A percentile compares a stretch with the other conserved stretches of the same genome.
phyloP scores from a whole-genome alignment of 2,888 invertebrate species.

The Morpho helenor region DNA sequence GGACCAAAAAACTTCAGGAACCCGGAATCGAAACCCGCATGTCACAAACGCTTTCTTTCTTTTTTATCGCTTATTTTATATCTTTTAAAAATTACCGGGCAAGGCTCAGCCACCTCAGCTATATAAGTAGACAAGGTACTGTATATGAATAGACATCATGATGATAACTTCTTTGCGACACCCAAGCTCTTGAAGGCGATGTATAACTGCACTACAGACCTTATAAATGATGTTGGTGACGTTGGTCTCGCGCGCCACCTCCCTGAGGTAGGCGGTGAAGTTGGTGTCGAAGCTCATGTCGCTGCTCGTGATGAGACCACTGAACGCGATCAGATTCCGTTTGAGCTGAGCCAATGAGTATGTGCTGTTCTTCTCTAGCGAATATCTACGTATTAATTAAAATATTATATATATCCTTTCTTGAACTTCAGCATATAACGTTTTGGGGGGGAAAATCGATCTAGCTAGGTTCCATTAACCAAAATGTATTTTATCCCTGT shows the following conservation, averaged over 20 bases:
- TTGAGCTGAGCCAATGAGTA: conserved; percentile 27
- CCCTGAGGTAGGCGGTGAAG: conserved; percentile 38
- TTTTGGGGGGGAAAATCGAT: neutral
- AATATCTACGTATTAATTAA: conserved; percentile 19
- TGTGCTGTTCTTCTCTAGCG: conserved; percentile 28
- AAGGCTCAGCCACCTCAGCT: too few species aligned
- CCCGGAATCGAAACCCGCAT: too few species aligned
- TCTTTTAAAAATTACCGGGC: too few species aligned
- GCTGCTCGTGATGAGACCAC: conserved; percentile 24
- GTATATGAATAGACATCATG: too few species aligned
- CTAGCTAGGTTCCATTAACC: too few species aligned
- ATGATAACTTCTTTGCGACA: too few species aligned
- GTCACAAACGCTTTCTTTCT: too few species aligned
- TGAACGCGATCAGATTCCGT: conserved; percentile 31
- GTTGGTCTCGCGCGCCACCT: conserved; percentile 32
- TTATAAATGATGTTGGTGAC: conserved; percentile 35
- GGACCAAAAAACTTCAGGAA: too few species aligned
- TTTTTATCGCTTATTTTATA: too few species aligned
- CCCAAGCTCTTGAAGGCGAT: too few species aligned
- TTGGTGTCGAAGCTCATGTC: conserved; percentile 24
- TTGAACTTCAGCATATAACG: neutral
- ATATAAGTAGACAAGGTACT: too few species aligned
- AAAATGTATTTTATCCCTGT: too few species aligned
- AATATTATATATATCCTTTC: neutral
- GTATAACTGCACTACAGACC: conserved; percentile 24